Conservation (phyloP, 2,888 invertebrate genomes). For the Zaprionus obscuricornis region DNA sequence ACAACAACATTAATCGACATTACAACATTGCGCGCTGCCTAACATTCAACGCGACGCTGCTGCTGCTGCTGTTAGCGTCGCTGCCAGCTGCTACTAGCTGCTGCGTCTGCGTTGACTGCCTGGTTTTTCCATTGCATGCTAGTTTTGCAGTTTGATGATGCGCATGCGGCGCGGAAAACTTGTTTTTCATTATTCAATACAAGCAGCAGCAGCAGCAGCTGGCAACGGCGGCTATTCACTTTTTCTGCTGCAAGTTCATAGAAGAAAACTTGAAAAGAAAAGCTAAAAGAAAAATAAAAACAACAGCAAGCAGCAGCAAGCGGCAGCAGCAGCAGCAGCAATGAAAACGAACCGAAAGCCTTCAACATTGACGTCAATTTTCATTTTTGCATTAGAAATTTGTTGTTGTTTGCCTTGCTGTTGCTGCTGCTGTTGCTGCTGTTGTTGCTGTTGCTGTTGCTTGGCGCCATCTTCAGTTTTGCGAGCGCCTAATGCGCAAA, state of each 20-base stretch:
- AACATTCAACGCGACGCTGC: constrained; percentile 34
- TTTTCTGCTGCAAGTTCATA: constrained; percentile 72
- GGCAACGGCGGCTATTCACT: constrained; percentile 63
- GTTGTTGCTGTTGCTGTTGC: constrained; percentile 25
- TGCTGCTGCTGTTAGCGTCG: constrained; percentile 15
- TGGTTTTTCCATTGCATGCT: constrained; percentile 71
- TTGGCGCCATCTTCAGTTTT: constrained; percentile 32
- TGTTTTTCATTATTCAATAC: constrained; percentile 77
- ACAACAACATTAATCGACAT: constrained; percentile 51
- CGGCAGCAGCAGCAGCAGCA: constrained; percentile 21
- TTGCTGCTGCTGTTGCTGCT: constrained; percentile 10
- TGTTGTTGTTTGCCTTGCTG: constrained; percentile 4
- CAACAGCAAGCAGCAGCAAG: constrained; percentile 30
- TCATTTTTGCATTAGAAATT: constrained; percentile 52
- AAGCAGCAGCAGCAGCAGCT: constrained; percentile 36
- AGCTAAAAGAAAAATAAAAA: constrained; percentile 37
- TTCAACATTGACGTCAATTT: constrained; percentile 21
- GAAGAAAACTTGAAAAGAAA: constrained; percentile 66
- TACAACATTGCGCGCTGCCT: constrained; percentile 68
- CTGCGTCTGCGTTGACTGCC: constrained; percentile 53
- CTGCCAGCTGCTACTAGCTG: constrained; percentile 8
- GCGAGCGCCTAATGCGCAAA: constrained; percentile 35
- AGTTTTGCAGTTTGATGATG: constrained; percentile 55
- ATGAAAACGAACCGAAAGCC: neutral
- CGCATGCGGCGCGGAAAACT: constrained; percentile 73